These are phyloP conservation scores for Hemitrygon akajei DNA, from an alignment of 2,797 vertebrate genomes.

Conservation along the genomic window DNA sequence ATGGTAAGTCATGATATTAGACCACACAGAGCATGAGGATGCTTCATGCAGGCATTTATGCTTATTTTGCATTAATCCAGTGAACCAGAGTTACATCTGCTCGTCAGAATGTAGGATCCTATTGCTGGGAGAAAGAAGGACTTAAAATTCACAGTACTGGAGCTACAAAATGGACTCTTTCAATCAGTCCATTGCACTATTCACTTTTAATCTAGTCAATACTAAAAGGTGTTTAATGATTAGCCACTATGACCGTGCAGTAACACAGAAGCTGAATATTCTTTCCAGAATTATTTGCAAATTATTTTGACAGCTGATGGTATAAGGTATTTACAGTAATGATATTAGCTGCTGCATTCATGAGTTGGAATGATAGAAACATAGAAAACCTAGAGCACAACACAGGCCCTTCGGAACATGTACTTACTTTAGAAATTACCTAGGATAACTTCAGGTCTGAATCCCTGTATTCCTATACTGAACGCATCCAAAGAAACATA, in stretches of 20 bases:
- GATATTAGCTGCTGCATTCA: neutral
- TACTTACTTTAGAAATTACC: too few species aligned
- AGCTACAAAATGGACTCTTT: neutral
- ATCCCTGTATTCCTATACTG: too few species aligned
- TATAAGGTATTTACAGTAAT: neutral
- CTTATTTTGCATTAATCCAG: neutral
- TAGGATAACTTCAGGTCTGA: too few species aligned
- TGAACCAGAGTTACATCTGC: neutral
- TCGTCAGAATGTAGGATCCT: neutral
- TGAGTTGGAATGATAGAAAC: neutral
- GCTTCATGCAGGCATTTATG: neutral
- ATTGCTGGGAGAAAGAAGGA: neutral
- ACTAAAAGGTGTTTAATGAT: too few species aligned
- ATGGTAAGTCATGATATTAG: slow-evolving; percentile 66
- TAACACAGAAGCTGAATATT: neutral
- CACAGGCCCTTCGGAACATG: too few species aligned
- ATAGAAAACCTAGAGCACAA: too few species aligned
- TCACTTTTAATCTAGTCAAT: neutral
- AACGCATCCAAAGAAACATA: neutral
- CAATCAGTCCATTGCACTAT: neutral
- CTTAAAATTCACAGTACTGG: neutral
- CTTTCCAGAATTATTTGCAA: neutral
- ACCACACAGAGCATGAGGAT: neutral
- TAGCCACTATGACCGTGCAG: neutral
- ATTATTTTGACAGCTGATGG: neutral